These are phyloP conservation scores for Blera fallax DNA, from an alignment of 2,888 invertebrate species.

Conservation along the genomic window DNA sequence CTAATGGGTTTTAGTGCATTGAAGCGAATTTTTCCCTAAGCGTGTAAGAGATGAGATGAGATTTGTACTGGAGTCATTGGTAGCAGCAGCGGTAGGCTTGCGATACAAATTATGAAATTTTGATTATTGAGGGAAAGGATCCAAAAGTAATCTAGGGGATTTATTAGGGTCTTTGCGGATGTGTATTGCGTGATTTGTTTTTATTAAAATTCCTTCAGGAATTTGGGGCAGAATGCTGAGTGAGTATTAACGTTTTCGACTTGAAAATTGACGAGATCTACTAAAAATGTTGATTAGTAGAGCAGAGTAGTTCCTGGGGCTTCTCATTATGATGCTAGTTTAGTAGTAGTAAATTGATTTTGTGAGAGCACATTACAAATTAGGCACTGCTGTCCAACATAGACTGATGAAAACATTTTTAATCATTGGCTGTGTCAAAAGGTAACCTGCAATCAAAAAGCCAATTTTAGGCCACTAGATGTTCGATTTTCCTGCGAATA, in stretches of 20 bases:
- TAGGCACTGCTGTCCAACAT: too few species aligned
- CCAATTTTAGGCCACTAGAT: too few species aligned
- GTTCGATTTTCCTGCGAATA: too few species aligned
- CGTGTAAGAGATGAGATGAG: conserved; percentile 49
- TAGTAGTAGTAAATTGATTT: too few species aligned
- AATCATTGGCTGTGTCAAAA: too few species aligned
- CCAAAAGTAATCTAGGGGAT: conserved; percentile 24
- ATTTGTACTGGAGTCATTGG: conserved; percentile 29
- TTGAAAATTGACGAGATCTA: not conserved
- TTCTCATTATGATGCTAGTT: too few species aligned
- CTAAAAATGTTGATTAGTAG: not conserved
- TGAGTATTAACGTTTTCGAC: not conserved
- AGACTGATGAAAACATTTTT: too few species aligned
- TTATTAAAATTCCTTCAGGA: not conserved
- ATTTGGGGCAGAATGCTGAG: not conserved
- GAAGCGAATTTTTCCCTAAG: conserved; percentile 58
- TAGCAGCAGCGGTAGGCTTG: not conserved
- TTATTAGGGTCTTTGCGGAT: conserved; percentile 2
- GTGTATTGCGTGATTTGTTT: not conserved
- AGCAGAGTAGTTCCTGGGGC: too few species aligned
- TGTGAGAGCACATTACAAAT: too few species aligned
- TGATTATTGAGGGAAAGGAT: conserved; percentile 1
- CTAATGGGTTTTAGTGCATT: conserved; percentile 65
- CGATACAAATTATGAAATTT: conserved; percentile 59
- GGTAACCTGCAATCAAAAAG: too few species aligned